A percentile compares a stretch with the other conserved stretches of the same genome.
These are phyloP conservation scores for Drosophila picticornis DNA, from an alignment of 2,888 invertebrate genomes.

Conservation along the genomic window DNA sequence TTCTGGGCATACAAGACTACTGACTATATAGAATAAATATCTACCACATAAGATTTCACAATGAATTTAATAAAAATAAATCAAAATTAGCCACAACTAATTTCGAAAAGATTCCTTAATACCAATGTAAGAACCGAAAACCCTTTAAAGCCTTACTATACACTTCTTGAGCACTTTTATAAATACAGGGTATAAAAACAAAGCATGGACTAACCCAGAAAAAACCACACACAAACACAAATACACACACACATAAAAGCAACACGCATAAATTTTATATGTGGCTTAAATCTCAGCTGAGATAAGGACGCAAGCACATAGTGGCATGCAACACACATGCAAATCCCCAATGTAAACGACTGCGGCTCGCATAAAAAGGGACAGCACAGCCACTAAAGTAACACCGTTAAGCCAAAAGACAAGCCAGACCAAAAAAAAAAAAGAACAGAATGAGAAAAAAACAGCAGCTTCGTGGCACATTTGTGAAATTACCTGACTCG, in stretches of 20 bases:
- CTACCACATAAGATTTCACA: neutral
- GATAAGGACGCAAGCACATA: slow-evolving; percentile 48
- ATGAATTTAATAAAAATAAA: neutral
- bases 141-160: neutral
- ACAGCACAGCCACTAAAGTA: slow-evolving; percentile 56
- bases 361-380: slow-evolving; percentile 61
- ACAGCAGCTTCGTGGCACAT: slow-evolving; percentile 45
- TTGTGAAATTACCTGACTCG: slow-evolving; percentile 74
- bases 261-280: slow-evolving; percentile 77
- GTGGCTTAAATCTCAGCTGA: slow-evolving; percentile 75
- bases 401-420: slow-evolving; percentile 70
- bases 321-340: slow-evolving; percentile 67
- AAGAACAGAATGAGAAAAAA: neutral
- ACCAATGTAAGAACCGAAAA: neutral
- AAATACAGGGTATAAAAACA: slow-evolving; percentile 44
- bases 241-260: slow-evolving; percentile 48
- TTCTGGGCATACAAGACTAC: neutral
- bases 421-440: slow-evolving; percentile 50
- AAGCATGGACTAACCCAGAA: slow-evolving; percentile 44
- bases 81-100: neutral
- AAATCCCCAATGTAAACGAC: slow-evolving; percentile 77
- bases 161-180: slow-evolving; percentile 5
- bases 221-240: slow-evolving; percentile 17
- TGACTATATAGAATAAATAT: neutral
- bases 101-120: neutral